phyloP scores from a whole-genome alignment of 2,113 vertebrate species.

The Nestor notabilis region DNA sequence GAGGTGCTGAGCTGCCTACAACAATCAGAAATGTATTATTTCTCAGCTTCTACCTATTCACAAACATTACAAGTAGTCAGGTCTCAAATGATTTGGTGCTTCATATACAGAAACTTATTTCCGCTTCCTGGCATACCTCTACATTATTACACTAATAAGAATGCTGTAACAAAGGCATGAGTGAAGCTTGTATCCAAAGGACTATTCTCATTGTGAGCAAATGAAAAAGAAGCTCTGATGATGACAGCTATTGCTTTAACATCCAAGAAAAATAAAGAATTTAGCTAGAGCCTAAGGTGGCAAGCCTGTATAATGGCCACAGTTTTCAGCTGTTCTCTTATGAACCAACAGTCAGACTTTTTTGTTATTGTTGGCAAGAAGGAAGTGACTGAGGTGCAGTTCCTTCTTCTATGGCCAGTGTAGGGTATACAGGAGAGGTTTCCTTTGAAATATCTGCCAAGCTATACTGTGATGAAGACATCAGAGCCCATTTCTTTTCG shows the following conservation, averaged over 20 bases:
- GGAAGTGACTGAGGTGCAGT: neutral
- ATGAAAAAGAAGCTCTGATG: neutral
- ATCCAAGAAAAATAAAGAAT: neutral
- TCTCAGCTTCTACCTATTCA: neutral
- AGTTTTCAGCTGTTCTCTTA: neutral
- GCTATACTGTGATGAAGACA: neutral
- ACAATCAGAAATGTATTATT: neutral
- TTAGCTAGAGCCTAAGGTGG: neutral
- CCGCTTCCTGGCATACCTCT: neutral
- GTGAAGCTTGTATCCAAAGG: neutral
- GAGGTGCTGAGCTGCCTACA: neutral
- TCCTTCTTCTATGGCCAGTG: neutral
- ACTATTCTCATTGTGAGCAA: neutral
- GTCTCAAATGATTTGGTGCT: neutral
- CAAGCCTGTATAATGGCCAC: neutral
- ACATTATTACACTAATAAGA: neutral
- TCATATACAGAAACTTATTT: neutral
- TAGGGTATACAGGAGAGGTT: neutral
- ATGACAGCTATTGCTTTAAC: neutral
- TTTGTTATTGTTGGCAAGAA: neutral
- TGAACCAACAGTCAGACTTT: neutral
- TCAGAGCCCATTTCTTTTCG: neutral
- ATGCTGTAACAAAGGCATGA: neutral
- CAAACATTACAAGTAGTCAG: neutral
- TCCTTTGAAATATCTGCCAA: neutral